Base-by-base conservation (phyloP, 2,797 vertebrate species). In the Arctocebus calabarensis region DNA sequence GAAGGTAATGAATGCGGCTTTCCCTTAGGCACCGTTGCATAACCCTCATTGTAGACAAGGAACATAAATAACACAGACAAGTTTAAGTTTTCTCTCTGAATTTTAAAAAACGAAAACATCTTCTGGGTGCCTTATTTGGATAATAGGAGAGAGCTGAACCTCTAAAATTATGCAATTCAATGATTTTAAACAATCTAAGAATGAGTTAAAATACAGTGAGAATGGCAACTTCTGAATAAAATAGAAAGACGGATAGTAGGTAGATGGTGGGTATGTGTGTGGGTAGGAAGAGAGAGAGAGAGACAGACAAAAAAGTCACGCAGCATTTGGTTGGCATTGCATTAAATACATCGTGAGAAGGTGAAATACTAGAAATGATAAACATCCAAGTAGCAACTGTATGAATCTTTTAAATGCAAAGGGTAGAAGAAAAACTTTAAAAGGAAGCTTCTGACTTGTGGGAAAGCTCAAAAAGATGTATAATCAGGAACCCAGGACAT, bases 81-180 rank as follows among this genome's bases (percentile, higher is more conserved):
- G 10, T 79, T 66, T 91, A 84, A 7, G 5, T 77, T 82, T 88
- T 88, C n/a, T 94, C 48, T 85, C 22, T 16, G 37, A 86, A 77
- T 74, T 68, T 90, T 96, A 87, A 86, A 94, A 94, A 84, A 70
- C 4, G 64, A 79, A 85, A 89, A 88, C 25, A 16, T 23, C 0
- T 48, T 87, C 27, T 78, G 22, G 40, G 5, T 59, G 48, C 29
- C 7, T 96, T 52, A 88, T 57, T 88, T 78, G n/a, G 0, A 4
- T 84, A 94, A 27, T 37, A 86, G 2, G 0, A 73, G 13, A 32
- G 9, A 71, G 4, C 0, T 2, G 1, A 79, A 43, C 43, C n/a
- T 62, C 29, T 79, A 57, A 92, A 93, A 77, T 84, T 27, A 37
- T 66, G 17, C 61, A 32, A 88, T 43, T 75, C 37, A 45, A 3